Conservation (phyloP, 2,797 vertebrate species). For the Enteromius thamalakanensis region DNA sequence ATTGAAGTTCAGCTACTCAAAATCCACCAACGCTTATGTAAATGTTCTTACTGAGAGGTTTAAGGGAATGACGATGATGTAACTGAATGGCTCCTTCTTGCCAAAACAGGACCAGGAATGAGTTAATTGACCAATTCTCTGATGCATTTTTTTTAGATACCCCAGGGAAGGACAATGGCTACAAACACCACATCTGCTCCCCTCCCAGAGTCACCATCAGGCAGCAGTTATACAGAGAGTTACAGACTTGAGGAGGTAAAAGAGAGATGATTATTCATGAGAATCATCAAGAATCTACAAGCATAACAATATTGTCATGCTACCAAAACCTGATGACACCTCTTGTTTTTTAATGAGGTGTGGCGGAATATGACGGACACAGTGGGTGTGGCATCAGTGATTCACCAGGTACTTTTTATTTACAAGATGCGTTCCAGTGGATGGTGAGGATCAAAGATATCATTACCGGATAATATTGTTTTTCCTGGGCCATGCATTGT, state of each 20-base stretch:
- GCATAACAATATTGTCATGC: no score
- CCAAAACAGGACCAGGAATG: neutral
- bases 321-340: conserved; percentile 7
- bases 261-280: neutral
- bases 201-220: conserved; percentile 16
- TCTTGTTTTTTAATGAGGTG: neutral
- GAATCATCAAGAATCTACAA: neutral
- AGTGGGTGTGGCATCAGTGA: neutral
- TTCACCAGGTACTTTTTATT: neutral
- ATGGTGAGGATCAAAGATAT: neutral
- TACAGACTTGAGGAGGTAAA: neutral
- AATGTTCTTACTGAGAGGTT: neutral
- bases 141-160: neutral
- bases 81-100: neutral
- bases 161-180: conserved; percentile 17
- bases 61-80: neutral
- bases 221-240: neutral
- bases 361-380: neutral
- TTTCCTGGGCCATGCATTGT: neutral
- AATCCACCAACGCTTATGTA: neutral
- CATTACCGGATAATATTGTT: neutral
- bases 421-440: neutral
- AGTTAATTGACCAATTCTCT: conserved; percentile 19
- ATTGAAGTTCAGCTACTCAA: neutral
- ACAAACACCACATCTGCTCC: conserved; percentile 24